Base-by-base conservation (phyloP, 2,888 invertebrate species). In the Pocota personata region DNA sequence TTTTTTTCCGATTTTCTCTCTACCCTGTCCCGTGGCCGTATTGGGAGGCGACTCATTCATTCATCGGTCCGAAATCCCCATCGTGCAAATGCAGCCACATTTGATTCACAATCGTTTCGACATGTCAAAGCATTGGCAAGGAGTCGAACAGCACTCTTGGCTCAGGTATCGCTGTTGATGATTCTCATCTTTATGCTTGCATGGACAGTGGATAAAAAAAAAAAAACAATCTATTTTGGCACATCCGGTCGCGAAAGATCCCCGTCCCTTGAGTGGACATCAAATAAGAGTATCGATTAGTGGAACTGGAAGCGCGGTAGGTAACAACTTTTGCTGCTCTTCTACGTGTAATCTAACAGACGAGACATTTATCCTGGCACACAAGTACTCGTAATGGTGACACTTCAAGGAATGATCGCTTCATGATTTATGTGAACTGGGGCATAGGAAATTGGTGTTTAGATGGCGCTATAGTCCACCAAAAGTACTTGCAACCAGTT, bases 231-330 rank as follows among this genome's bases (percentile, higher is more conserved):
- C 91, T 90, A 91, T 91, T 92, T 90, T 91, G 91, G 90, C 89
- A 91, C 91, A 92, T 91, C 91, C 91, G 91, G 91, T 92, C 90
- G 91, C 90, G 90, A 91, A 76, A 82, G 62, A 67, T 86, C 82
- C 40, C 52, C 32, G 52, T 64, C 76, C 58, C 46, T 66, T 71
- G 43, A 72, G 76, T 21, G 66, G 76, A 76, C 82, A 66, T 77
- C 67, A 40, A 82, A 67, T 60, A 57, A 55, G 72, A 77, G 76
- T 82, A 77, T 67, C 72, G 76, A 82, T 82, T 82, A 72, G 72
- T 67, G 76, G 76, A 82, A 77, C 82, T 76, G 67, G 19, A 76
- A 62, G 55, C 76, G 86, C 82, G 86, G 82, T 86, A 86, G 86
- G 86, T 86, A 82, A 82, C 32, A 82, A 60, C 40, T 62, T 67